Evolutionary conservation across 2,888 invertebrate genomes (phyloP).

Genomic region (Hypsopygia costalis): DNA sequence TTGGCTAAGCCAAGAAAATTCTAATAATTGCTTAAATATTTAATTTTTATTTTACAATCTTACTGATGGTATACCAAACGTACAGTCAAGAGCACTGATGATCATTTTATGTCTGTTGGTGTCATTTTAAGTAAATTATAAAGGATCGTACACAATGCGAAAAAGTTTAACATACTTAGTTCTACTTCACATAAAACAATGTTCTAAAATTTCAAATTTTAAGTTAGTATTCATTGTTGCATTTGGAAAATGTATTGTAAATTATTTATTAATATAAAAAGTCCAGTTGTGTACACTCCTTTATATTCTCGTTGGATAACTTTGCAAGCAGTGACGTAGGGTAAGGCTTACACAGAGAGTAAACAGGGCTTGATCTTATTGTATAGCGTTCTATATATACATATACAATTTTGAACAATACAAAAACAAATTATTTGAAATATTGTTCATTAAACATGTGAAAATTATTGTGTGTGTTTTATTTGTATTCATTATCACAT

Average conservation of each 20-base stretch:
- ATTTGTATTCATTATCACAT: slow-evolving; percentile 24
- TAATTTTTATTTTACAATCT: neutral
- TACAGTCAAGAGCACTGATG: neutral
- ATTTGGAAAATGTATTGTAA: no score
- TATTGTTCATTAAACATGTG: slow-evolving; percentile 77
- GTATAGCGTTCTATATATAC: slow-evolving; percentile 71
- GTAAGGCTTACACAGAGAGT: slow-evolving; percentile 71
- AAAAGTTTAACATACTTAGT: no score
- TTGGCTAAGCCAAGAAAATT: no score
- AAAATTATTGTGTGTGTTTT: slow-evolving; percentile 44
- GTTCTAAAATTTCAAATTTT: no score
- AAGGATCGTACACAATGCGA: neutral
- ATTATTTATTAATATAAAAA: no score
- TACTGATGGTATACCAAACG: slow-evolving; percentile 6
- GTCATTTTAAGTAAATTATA: neutral
- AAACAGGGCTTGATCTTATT: slow-evolving; percentile 77
- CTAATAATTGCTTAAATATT: neutral
- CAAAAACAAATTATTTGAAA: slow-evolving; percentile 66
- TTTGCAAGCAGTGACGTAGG: slow-evolving; percentile 43
- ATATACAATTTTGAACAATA: slow-evolving; percentile 76
- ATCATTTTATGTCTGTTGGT: neutral
- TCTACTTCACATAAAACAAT: no score
- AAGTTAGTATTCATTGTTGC: no score
- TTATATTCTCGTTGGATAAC: slow-evolving; percentile 26
- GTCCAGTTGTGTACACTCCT: neutral